Conservation (phyloP, 2,797 vertebrate genomes). For the Manis crassicaudata region DNA sequence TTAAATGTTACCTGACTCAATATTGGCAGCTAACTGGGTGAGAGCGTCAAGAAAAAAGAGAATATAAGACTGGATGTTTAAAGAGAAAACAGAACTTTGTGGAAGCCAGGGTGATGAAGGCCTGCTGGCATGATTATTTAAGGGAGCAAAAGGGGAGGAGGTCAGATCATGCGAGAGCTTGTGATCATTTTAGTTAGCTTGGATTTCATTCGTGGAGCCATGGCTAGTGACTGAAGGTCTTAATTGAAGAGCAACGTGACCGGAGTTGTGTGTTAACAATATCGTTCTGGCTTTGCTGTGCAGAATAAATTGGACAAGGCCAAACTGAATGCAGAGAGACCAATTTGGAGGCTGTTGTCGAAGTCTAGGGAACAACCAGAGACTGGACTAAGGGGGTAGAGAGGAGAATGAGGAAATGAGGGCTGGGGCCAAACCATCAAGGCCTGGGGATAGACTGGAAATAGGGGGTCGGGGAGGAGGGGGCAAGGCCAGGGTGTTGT, state of each 20-base stretch:
- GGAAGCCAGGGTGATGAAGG: not conserved
- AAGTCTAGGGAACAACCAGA: not conserved
- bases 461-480: not conserved
- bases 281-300: not conserved
- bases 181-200: not conserved
- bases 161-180: not conserved
- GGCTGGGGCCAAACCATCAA: not conserved
- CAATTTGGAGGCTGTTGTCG: not conserved
- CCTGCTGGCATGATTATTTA: not conserved
- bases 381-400: not conserved
- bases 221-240: not conserved
- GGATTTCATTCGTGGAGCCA: not conserved
- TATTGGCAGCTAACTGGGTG: not conserved
- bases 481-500: not conserved
- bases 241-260: not conserved
- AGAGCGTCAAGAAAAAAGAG: not conserved
- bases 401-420: not conserved
- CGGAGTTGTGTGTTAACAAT: not conserved
- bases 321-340: not conserved
- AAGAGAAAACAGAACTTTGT: not conserved
- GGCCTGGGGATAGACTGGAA: not conserved
- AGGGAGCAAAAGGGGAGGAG: not conserved
- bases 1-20: not conserved
- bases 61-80: not conserved
- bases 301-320: not conserved